Percentiles rank a stretch among this genome's conserved stretches.
Conservation (phyloP, 2,113 vertebrate genomes). For the Psophia crepitans region DNA sequence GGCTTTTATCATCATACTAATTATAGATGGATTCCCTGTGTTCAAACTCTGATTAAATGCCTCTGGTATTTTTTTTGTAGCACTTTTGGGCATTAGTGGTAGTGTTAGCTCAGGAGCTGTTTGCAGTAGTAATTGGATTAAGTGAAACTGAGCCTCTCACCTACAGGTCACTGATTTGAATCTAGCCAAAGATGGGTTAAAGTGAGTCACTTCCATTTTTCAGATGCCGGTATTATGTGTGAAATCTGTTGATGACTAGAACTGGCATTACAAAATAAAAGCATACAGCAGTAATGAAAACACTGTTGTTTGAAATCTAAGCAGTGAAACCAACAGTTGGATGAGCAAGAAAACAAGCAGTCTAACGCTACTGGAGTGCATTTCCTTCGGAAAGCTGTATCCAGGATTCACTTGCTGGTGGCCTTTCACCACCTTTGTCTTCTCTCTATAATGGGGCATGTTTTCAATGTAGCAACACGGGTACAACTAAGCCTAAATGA, state of each 20-base stretch:
- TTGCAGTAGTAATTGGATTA: not conserved
- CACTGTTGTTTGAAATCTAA: not conserved
- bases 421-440: conserved; percentile 22
- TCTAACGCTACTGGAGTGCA: conserved; percentile 17
- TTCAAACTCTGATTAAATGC: not conserved
- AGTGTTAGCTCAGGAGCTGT: not conserved
- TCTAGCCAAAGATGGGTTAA: not conserved
- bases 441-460: not conserved
- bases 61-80: not conserved
- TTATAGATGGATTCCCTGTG: not conserved
- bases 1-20: fast-evolving
- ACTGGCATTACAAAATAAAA: not conserved
- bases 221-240: not conserved
- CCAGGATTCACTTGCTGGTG: not conserved
- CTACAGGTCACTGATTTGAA: not conserved
- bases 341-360: not conserved
- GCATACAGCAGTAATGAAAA: not conserved
- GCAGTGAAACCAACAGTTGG: not conserved
- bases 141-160: not conserved
- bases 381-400: not conserved
- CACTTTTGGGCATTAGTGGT: not conserved
- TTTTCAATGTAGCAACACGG: conserved; percentile 2
- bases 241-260: not conserved
- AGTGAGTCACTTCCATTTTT: not conserved
- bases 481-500: conserved; percentile 12